Base-by-base conservation (phyloP, 2,888 invertebrate species). In the Limnephilus marmoratus region DNA sequence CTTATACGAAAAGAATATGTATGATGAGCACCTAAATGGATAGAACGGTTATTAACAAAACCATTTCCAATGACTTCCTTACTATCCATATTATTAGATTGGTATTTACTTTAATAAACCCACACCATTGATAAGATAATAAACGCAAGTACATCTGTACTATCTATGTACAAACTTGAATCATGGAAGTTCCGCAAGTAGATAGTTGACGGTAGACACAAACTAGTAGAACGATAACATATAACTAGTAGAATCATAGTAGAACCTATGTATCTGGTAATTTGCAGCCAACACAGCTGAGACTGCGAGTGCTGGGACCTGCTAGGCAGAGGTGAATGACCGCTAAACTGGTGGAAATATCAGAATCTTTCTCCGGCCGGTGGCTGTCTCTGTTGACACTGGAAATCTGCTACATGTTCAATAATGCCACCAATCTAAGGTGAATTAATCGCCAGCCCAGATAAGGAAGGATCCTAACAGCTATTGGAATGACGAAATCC, bases 321-420 rank as follows among this genome's bases (percentile, higher is more conserved):
- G 85, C 45, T 45, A n/a, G 34, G 83, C 34, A 24, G 85, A 29
- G 85, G 85, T 45, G 37, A 85, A 34, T n/a, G 85, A 85, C 85
- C 85, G 41, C n/a, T 41, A 85, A 85, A 85, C 85, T 41, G n/a
- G 49, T 45, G 49, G n/a, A 29, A 86, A 86, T 7, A 53, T 53
- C 53, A 53, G 53, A 29, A 86, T 86, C 45, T 49, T 86, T 86
- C 86, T 45, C 49, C 49, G 49, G 49, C 86, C 45, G 49, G 86
- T 86, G 49, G n/a, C 29, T 15, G 15, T 29, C 41, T n/a, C 41
- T 37, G 24, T 41, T 45, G 86, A 37, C 86, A 86, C 86, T 45
- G 86, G n/a, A n/a, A 45, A 86, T n/a, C 45, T 86, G 86, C 37
- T 45, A 29, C 86, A 83, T 9, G 34, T 86, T 86, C 49, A n/a